Evolutionary conservation across 2,797 vertebrate genomes (phyloP), one percentile per base, ranked within the genome.

Genomic region (Tangara arthus): DNA sequence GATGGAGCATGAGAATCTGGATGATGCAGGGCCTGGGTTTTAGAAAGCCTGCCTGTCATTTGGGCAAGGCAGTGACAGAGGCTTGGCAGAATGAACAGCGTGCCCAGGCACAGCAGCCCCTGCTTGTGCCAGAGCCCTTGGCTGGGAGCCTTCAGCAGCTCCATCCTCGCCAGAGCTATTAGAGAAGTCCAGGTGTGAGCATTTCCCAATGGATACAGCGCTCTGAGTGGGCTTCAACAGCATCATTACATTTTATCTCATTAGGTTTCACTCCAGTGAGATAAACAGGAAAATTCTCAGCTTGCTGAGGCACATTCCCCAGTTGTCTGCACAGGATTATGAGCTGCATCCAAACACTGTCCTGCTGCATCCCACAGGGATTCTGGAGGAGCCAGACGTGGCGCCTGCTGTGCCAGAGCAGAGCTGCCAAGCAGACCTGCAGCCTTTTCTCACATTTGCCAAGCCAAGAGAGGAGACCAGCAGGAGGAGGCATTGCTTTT

Each of bases 391-490:
- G 61, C 50, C 70, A 81, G 70, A 20, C 1, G 0, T 39, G 92
- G 92, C 35, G 46, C 47, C 81, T 24, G 35, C 87, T 26, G 72
- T 50, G 84, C 14, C 11, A 24, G 59, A 21, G 66, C 52, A 15
- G 28, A 66, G 71, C 73, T 66, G 66, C 82, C 55, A 71, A 18
- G 64, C 41, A 63, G 44, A 15, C 9, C 69, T 5, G 24, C 37
- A 26, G 68, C 42, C 68, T 66, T 53, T 22, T 12, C 39, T 65
- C 32, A 5, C 0, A 0, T 27, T 65, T 55, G 15, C 63, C 59
- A n/a, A 59, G 42, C 27, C n/a, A 20, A 8, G 23, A 23, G 30
- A 57, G 56, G 24, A 78, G n/a, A 23, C 12, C 35, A 5, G 11
- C 35, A 30, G 69, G 47, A 66, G 65, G 56, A 75, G n/a, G 11